Evolutionary conservation across 2,797 vertebrate genomes (phyloP).

Genomic region (Epinephelus awoara): DNA sequence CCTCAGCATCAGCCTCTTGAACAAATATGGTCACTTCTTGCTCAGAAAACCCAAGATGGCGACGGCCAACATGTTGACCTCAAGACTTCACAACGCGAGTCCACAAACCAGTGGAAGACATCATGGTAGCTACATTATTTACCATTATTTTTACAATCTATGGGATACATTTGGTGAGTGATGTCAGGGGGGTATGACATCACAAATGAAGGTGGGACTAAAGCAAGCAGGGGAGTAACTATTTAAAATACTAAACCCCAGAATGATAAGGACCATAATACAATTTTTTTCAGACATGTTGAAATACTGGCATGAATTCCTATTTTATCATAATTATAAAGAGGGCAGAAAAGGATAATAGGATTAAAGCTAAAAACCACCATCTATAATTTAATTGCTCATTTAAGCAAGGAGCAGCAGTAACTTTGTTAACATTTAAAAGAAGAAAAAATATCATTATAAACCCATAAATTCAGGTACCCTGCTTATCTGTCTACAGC

Average conservation of each 20-base stretch:
- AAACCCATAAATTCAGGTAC: slow-evolving; percentile 40
- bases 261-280: neutral
- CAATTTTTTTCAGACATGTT: neutral
- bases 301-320: neutral
- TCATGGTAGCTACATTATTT: no score
- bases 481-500: slow-evolving; percentile 16
- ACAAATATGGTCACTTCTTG: no score
- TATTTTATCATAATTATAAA: slow-evolving; percentile 17
- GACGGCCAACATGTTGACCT: no score
- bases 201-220: neutral
- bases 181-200: neutral
- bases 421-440: slow-evolving; percentile 27
- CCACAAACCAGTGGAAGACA: no score
- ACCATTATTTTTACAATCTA: no score
- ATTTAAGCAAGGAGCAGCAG: slow-evolving; percentile 32
- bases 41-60: no score
- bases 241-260: neutral
- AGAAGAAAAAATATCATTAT: slow-evolving; percentile 20
- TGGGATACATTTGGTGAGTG: neutral
- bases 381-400: slow-evolving; percentile 37
- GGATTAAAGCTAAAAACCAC: slow-evolving; percentile 18
- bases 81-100: no score
- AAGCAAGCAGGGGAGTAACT: slow-evolving; percentile 16
- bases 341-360: slow-evolving; percentile 12
- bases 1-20: no score